Conservation (phyloP, 2,797 vertebrate species). For the Cyprinella venusta region DNA sequence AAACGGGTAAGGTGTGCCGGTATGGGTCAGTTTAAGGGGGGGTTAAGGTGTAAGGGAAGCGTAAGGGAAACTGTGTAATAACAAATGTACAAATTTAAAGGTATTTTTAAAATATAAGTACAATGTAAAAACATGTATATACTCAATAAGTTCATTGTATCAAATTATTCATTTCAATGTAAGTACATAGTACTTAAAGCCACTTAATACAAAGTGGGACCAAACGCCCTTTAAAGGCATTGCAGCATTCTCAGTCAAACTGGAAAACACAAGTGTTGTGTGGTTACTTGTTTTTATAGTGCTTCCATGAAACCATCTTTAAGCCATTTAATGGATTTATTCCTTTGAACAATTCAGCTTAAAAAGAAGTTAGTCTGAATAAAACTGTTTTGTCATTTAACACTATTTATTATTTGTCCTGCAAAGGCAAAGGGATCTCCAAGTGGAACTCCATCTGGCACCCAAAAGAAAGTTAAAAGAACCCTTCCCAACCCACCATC, state of each 20-base stretch:
- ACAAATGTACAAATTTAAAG: too few species aligned
- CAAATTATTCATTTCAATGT: too few species aligned
- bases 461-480: conserved; percentile 97
- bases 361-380: background rate
- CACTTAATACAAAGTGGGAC: too few species aligned
- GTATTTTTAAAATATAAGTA: too few species aligned
- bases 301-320: background rate
- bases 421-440: conserved; percentile 85
- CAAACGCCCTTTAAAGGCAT: conserved; percentile 18
- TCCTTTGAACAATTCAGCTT: background rate
- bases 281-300: background rate
- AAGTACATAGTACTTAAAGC: too few species aligned
- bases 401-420: conserved; percentile 28
- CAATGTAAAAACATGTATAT: too few species aligned
- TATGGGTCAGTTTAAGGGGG: too few species aligned
- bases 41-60: too few species aligned
- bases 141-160: too few species aligned
- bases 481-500: conserved; percentile 97
- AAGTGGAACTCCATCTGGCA: conserved; percentile 83
- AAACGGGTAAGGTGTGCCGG: too few species aligned
- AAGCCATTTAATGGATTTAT: background rate
- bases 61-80: too few species aligned
- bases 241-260: background rate
- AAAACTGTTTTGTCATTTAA: background rate
- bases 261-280: background rate